Evolutionary conservation across 2,113 vertebrate species (phyloP).

Genomic region (Gyps fulvus): DNA sequence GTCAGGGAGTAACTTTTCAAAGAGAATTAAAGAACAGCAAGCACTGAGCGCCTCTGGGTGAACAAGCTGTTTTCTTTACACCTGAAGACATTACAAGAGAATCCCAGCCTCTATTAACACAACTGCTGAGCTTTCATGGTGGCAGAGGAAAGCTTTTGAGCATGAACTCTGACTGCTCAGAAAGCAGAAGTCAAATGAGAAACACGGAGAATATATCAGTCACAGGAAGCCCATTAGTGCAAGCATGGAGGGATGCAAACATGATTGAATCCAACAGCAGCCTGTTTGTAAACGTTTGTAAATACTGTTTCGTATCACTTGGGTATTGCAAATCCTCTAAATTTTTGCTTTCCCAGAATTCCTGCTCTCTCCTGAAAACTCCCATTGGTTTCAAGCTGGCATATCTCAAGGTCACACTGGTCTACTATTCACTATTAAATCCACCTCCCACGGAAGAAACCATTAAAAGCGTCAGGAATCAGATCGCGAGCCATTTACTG

Average conservation of each 20-base stretch:
- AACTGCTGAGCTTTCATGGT: not conserved
- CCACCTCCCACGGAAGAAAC: conserved; percentile 22
- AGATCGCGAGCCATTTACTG: not conserved
- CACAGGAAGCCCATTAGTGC: conserved; percentile 9
- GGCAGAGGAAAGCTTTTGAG: conserved; percentile 26
- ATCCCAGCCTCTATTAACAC: conserved; percentile 27
- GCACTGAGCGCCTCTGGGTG: conserved; percentile 37
- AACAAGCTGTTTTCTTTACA: conserved; percentile 59
- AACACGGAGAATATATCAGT: not conserved
- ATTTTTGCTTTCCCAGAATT: conserved; percentile 24
- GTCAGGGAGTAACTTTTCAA: conserved; percentile 49
- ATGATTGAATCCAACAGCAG: not conserved
- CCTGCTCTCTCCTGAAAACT: not conserved
- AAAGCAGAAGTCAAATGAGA: conserved; percentile 41
- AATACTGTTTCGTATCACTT: not conserved
- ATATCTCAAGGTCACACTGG: conserved; percentile 38
- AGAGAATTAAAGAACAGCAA: conserved; percentile 44
- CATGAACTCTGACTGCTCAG: conserved; percentile 7
- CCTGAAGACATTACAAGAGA: conserved; percentile 50
- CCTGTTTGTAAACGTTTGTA: conserved; percentile 43
- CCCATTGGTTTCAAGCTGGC: conserved; percentile 6
- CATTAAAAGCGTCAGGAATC: conserved; percentile 30
- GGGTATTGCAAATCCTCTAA: conserved; percentile 8
- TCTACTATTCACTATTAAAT: conserved; percentile 23
- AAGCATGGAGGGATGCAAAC: not conserved